A percentile compares a stretch with the other conserved stretches of the same genome.
phyloP scores from a whole-genome alignment of 2,888 invertebrate genomes.

The Cerastis rubricosa region DNA sequence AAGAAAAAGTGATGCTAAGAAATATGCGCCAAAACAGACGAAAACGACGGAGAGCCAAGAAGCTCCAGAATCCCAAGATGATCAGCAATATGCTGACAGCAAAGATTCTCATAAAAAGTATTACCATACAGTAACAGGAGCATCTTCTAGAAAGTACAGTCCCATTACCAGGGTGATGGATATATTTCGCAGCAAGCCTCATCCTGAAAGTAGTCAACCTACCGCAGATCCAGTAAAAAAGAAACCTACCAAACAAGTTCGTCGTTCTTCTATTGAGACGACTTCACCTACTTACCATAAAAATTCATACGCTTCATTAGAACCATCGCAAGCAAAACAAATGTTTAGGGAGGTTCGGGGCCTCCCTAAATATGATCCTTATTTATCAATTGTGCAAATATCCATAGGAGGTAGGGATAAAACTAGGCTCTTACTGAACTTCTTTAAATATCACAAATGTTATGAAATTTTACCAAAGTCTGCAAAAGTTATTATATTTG shows the following conservation, averaged over 20 bases:
- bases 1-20: constrained; percentile 88
- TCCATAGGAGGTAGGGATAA: constrained; percentile 88
- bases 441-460: constrained; percentile 89
- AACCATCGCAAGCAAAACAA: constrained; percentile 87
- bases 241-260: constrained; percentile 81
- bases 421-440: constrained; percentile 86
- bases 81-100: constrained; percentile 76
- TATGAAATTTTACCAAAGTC: constrained; percentile 89
- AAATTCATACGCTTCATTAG: constrained; percentile 88
- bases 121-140: constrained; percentile 89
- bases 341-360: constrained; percentile 88
- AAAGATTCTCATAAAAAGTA: constrained; percentile 88
- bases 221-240: constrained; percentile 81
- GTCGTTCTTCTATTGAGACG: constrained; percentile 87
- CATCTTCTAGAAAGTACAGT: constrained; percentile 87
- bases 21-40: constrained; percentile 77
- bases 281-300: constrained; percentile 89
- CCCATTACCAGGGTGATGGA: constrained; percentile 89
- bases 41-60: constrained; percentile 84
- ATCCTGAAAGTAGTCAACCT: constrained; percentile 78
- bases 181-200: constrained; percentile 86
- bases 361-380: constrained; percentile 88
- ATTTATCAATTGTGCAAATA: constrained; percentile 89
- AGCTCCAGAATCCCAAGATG: constrained; percentile 75
- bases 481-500: constrained; percentile 89